phyloP scores from a whole-genome alignment of 2,113 vertebrate species.

The Prionailurus viverrinus region DNA sequence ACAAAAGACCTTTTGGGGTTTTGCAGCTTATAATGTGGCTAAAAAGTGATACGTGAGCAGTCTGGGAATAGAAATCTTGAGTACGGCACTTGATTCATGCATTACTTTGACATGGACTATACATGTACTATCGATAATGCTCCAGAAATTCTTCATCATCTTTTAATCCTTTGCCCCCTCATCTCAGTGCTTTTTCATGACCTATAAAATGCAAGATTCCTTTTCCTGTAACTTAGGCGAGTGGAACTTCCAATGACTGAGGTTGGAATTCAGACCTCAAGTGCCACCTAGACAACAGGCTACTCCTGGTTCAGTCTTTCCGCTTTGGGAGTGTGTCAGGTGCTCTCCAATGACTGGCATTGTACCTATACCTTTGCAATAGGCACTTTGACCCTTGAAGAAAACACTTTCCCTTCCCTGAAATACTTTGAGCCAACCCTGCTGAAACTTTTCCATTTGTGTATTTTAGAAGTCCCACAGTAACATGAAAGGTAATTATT shows the following conservation, averaged over 20 bases:
- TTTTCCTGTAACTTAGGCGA: neutral
- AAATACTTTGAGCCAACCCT: neutral
- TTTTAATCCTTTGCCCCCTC: neutral
- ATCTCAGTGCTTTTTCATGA: neutral
- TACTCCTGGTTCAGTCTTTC: neutral
- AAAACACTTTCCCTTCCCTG: neutral
- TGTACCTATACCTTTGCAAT: neutral
- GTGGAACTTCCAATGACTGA: neutral
- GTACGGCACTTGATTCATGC: neutral
- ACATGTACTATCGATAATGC: neutral
- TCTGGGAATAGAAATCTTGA: neutral
- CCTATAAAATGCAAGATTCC: neutral
- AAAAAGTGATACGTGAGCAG: neutral
- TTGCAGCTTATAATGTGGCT: neutral
- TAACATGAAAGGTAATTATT: conserved; percentile 7
- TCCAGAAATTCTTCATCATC: neutral
- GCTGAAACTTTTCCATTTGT: conserved; percentile 2
- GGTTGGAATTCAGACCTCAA: neutral
- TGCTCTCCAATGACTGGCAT: neutral
- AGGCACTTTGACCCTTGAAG: neutral
- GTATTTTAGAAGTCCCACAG: neutral
- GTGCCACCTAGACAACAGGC: neutral
- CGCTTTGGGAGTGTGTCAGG: neutral
- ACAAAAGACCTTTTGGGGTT: neutral
- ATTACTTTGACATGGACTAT: neutral